A percentile compares a stretch with the other conserved stretches of the same genome.
Conservation (phyloP, 2,113 vertebrate genomes). For the Ammospiza nelsoni region DNA sequence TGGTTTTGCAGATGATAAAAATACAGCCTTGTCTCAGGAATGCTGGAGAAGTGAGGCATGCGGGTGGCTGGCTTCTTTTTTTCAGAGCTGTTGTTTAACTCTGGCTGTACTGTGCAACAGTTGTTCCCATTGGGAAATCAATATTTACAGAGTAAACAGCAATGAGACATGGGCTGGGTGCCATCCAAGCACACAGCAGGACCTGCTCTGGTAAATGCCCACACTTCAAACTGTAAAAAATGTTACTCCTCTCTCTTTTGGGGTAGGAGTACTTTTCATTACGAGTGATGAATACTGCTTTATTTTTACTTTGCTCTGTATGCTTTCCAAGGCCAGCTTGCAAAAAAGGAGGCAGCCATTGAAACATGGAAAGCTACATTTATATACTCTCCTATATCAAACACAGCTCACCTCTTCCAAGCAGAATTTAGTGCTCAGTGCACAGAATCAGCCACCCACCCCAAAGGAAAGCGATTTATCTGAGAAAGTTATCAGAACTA, state of each 20-base stretch:
- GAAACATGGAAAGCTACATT: background rate
- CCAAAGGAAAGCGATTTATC: background rate
- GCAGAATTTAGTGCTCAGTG: background rate
- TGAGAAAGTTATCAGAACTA: background rate
- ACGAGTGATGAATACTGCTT: background rate
- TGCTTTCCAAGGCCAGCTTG: background rate
- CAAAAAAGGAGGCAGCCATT: background rate
- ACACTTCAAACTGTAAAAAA: background rate
- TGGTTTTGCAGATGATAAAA: conserved; percentile 64
- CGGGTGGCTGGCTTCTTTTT: background rate
- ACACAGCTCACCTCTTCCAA: background rate
- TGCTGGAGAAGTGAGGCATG: conserved; percentile 41
- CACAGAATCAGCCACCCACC: background rate
- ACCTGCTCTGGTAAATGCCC: background rate
- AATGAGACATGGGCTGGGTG: background rate
- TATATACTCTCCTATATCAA: background rate
- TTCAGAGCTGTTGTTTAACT: conserved; percentile 48
- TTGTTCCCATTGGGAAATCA: conserved; percentile 25
- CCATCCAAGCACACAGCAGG: conserved; percentile 20
- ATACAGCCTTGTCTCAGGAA: conserved; percentile 64
- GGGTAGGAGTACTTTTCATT: background rate
- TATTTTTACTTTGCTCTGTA: background rate
- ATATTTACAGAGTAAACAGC: conserved; percentile 29
- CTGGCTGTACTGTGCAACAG: conserved; percentile 22
- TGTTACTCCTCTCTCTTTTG: background rate